A percentile compares a stretch with the other conserved stretches of the same genome.
These are phyloP conservation scores for Sinelater perroti DNA, from an alignment of 2,888 invertebrate genomes.

Conservation along the genomic window DNA sequence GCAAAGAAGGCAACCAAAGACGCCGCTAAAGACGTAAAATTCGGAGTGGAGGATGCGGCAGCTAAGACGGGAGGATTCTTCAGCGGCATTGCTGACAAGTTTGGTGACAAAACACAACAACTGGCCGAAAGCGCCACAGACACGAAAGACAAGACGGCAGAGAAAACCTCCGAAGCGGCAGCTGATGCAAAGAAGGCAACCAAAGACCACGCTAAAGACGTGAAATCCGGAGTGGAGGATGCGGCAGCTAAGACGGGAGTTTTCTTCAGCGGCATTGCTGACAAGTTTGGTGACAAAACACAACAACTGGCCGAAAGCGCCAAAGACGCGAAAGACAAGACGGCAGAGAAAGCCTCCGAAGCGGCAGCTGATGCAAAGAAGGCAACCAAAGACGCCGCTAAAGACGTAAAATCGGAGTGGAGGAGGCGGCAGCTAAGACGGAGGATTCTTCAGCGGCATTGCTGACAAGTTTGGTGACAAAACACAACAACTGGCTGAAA, in stretches of 20 bases:
- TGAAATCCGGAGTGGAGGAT: constrained; percentile 33
- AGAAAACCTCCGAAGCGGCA: constrained; percentile 34
- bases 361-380: neutral
- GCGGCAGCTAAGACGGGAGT: constrained; percentile 34
- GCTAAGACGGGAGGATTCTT: constrained; percentile 11
- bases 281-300: constrained; percentile 27
- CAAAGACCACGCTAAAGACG: constrained; percentile 31
- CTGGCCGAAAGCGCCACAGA: constrained; percentile 32
- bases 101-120: constrained; percentile 29
- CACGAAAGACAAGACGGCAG: constrained; percentile 44
- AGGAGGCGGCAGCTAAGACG: no score
- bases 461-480: constrained; percentile 15
- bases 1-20: constrained; percentile 7
- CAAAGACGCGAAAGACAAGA: constrained; percentile 40
- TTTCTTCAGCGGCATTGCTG: constrained; percentile 38
- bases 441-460: constrained; percentile 2
- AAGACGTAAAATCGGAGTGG: no score
- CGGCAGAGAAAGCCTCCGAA: constrained; percentile 43
- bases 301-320: constrained; percentile 24
- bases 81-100: constrained; percentile 7
- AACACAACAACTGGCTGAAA: no score
- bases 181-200: constrained; percentile 28
- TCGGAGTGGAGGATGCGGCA: constrained; percentile 11
- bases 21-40: neutral
- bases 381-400: neutral